These are phyloP conservation scores for Zele albiditarsus DNA, from an alignment of 2,888 invertebrate species.

Conservation along the genomic window DNA sequence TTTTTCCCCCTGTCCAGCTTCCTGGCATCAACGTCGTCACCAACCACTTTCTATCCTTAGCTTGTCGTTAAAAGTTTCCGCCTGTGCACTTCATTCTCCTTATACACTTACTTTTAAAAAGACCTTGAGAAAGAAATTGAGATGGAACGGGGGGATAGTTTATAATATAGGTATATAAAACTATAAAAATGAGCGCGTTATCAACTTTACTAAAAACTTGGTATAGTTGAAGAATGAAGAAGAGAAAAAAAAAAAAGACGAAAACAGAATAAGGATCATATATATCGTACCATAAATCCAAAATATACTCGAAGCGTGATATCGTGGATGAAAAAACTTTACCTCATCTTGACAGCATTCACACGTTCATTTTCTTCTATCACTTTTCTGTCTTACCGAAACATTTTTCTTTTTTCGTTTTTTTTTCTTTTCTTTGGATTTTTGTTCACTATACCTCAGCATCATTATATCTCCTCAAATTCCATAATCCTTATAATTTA, in stretches of 20 bases:
- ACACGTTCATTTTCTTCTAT: background rate
- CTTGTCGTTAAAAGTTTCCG: slow-evolving; percentile 52
- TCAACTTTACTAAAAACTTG: slow-evolving; percentile 4
- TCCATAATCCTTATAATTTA: no score
- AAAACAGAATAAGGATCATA: slow-evolving; percentile 5
- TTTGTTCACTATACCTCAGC: background rate
- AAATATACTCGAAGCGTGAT: background rate
- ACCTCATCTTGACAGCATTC: background rate
- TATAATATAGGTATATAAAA: background rate
- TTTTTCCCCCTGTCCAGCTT: slow-evolving; percentile 39
- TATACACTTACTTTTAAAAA: slow-evolving; percentile 17
- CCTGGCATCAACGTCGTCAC: slow-evolving; percentile 38
- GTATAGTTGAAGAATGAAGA: slow-evolving; percentile 38
- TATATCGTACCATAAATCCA: background rate
- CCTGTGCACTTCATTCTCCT: slow-evolving; percentile 42
- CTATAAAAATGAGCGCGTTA: background rate
- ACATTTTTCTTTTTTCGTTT: background rate
- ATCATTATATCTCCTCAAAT: no score
- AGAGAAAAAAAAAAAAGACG: background rate
- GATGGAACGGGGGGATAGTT: background rate
- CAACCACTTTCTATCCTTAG: slow-evolving; percentile 29
- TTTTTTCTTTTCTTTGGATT: background rate
- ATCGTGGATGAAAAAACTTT: slow-evolving; percentile 7
- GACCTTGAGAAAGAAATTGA: slow-evolving; percentile 2
- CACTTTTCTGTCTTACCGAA: background rate